Evolutionary conservation across 2,888 invertebrate genomes (phyloP), one percentile per base, ranked within the genome.

Genomic region (Polymixis lichenea): DNA sequence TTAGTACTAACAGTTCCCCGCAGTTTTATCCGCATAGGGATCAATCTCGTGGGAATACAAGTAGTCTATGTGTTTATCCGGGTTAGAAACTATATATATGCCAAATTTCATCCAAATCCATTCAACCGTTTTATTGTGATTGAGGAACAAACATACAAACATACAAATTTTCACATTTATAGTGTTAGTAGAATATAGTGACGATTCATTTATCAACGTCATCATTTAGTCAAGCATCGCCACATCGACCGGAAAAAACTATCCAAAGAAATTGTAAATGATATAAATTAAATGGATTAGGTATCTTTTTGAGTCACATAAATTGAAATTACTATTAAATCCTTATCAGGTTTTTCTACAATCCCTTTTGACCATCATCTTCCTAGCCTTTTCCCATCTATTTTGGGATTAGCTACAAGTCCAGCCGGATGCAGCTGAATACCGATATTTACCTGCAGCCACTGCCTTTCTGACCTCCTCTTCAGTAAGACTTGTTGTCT

Each of bases 251-350:
- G 6, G 9, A 6, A n/a, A 62, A 38, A 32, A 7, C 2, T n/a
- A 0, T 1, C 3, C 7, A 1, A 2, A 0, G 1, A 32, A 62
- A 38, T n/a, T 38, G 38, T 43, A 19, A 25, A 11, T 43, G 5
- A 25, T 19, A 38, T 43, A 64, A 6, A 25, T 7, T 11, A 19
- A 46, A 64, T 64, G 13, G 4, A 25, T 46, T 19, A 19, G 11
- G 17, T 46, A 19, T 19, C 43, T 64, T 6, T 43, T 43, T 64
- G 13, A 13, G 25, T 46, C 11, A 25, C 4, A 25, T 4, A 19
- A 6, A 64, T 25, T 64, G 19, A 19, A 25, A 19, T 19, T 0
- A 64, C 19, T 25, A 46, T 25, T 64, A 25, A 1, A 25, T 25
- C 4, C 19, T 25, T 46, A 65, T 25, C 25, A 7, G 3, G 25